A percentile compares a stretch with the other conserved stretches of the same genome.
Conservation (phyloP, 2,888 invertebrate species). For the Margaritifera margaritifera region DNA sequence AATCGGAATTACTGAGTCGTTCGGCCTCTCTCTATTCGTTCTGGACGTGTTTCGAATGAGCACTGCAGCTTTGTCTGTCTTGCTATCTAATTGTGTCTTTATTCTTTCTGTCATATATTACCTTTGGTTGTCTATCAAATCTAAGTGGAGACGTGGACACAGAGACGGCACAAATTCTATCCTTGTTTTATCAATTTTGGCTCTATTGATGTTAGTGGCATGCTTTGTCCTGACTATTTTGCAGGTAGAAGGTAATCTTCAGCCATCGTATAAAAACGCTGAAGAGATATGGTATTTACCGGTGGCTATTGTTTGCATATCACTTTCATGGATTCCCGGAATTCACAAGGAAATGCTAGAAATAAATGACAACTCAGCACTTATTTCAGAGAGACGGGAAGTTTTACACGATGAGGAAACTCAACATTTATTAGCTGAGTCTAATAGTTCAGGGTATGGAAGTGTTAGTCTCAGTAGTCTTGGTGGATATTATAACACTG, state of each 20-base stretch:
- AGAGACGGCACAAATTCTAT: too few relatives aligned
- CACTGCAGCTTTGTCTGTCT: conserved; percentile 23
- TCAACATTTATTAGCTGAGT: too few relatives aligned
- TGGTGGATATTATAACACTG: too few relatives aligned
- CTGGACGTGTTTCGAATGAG: conserved; percentile 43
- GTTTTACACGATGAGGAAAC: not conserved
- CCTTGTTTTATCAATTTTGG: conserved; percentile 19
- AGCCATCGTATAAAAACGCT: not conserved
- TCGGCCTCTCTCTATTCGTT: conserved; percentile 53
- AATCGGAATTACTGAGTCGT: conserved; percentile 46
- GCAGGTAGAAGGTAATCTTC: conserved; percentile 4
- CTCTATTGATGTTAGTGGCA: conserved; percentile 22
- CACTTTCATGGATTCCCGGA: conserved; percentile 51
- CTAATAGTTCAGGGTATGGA: too few relatives aligned
- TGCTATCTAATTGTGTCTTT: conserved; percentile 49
- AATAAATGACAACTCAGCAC: not conserved
- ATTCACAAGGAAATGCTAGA: conserved; percentile 31
- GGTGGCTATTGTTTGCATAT: conserved; percentile 42
- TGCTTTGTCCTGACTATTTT: conserved; percentile 25
- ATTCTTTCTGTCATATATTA: conserved; percentile 31
- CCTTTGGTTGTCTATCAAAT: too few relatives aligned
- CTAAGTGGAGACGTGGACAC: too few relatives aligned
- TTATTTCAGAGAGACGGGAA: not conserved
- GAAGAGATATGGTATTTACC: conserved; percentile 36
- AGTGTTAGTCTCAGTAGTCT: too few relatives aligned